Evolutionary conservation across 2,888 invertebrate species (phyloP), one percentile per base, ranked within the genome.

Genomic region (Abscondita cerata): DNA sequence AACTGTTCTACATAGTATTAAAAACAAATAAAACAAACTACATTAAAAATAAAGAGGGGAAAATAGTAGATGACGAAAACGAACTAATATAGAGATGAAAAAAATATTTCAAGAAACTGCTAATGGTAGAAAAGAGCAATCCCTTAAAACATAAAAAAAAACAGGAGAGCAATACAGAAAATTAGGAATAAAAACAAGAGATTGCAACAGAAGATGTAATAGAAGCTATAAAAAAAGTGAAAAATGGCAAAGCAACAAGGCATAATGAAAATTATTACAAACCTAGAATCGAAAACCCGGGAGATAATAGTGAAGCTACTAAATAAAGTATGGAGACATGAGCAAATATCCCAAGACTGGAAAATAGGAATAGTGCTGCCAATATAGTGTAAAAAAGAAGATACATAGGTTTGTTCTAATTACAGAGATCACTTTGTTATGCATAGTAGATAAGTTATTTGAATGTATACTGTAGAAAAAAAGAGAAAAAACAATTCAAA

Each of bases 21-120:
- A 34, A 54, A 56, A 59, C 53, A 53, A 52, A 59, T n/a, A 59
- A 31, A 31, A 31, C 31, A 9, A 9, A 31, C 6, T 31, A 31
- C 31, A 31, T 31, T 31, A 6, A 31, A 31, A 31, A 31, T 31
- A 31, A 31, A 31, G 31, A 31, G 31, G 31, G 31, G 31, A 31
- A 31, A 31, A 31, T 9, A 31, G 6, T 31, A 31, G 31, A 31
- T 31, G 31, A 31, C 6, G 31, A 31, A 6, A 31, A 31, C 6
- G 31, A 31, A n/a, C n/a, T n/a, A 31, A 31, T 6, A 31, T 31
- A 31, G 9, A 31, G 31, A n/a, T 31, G 31, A 31, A 6, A 4
- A 31, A 31, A 6, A 31, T 31, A 31, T 31, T 4, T 6, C 5
- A 9, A 9, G 31, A 9, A 31, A 31, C 31, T 31, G 31, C 9